These are phyloP conservation scores for Caenorhabditis angaria DNA, from an alignment of 2,888 invertebrate genomes.

Conservation along the genomic window DNA sequence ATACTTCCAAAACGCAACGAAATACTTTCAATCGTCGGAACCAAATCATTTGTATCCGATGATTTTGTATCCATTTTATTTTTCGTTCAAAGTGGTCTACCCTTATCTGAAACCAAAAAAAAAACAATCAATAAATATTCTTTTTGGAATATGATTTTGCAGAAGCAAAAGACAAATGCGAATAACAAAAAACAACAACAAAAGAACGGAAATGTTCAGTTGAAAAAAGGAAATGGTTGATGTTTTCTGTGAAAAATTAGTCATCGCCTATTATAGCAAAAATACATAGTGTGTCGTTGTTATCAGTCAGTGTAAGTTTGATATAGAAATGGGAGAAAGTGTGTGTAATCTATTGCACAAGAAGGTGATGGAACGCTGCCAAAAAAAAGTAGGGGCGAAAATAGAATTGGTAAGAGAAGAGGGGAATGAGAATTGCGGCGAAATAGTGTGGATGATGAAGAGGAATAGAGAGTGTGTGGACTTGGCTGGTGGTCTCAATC, in stretches of 20 bases:
- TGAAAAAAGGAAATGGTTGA: too few relatives aligned
- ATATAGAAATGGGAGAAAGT: conserved; percentile 1
- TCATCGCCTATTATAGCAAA: neutral
- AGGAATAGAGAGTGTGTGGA: neutral
- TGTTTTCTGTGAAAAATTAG: too few relatives aligned
- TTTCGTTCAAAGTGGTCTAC: neutral
- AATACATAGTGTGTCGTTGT: neutral
- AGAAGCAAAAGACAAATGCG: neutral
- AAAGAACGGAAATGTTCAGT: neutral
- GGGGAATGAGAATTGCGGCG: neutral
- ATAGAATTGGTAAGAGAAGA: neutral
- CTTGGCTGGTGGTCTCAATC: neutral
- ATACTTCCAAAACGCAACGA: conserved; percentile 1
- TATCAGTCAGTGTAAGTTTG: neutral
- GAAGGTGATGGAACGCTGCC: conserved; percentile 9
- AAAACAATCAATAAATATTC: neutral
- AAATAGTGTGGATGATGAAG: neutral
- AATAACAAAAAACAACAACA: neutral
- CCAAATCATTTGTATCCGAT: neutral
- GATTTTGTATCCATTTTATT: conserved; percentile 4
- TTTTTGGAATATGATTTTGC: too few relatives aligned
- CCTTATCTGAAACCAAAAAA: conserved; percentile 1
- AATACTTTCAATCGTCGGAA: neutral
- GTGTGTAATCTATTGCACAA: conserved; percentile 1
- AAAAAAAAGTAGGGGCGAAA: neutral